Base-by-base conservation (phyloP, 2,888 invertebrate species). In the Idaea dimidiata region DNA sequence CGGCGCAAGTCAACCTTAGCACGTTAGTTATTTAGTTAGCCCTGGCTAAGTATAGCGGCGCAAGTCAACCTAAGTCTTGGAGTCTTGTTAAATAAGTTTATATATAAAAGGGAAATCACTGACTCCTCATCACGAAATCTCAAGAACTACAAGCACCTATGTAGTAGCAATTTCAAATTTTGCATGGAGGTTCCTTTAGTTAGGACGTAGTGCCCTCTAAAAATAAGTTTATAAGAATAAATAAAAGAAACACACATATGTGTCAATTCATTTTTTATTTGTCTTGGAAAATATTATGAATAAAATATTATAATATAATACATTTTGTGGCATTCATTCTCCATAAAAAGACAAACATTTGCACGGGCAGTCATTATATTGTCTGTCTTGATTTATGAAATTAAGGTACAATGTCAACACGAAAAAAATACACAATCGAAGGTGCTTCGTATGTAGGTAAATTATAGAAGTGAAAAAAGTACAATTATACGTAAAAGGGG, bases 221-320 rank as follows among this genome's bases (percentile, higher is more conserved):
- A 59, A 43, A 43, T 8, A 59, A 16, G 32, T 5, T 43, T 59
- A n/a, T n/a, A n/a, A 17, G 17, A 10, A 16, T 59, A 16, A 57
- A 14, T 4, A 43, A 7, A 59, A 58, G 6, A 62, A 61, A 60
- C 54, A 17, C 61, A 61, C 58, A 62, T 62, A 56, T 7, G 31
- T 58, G 31, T 58, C 6, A 61, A 57, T 62, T 59, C 53, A 10
- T 59, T 65, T 66, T 65, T 62, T 65, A 65, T 63, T 59, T 62
- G 57, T 65, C 62, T 63, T 63, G 54, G 33, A 55, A 64, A 66
- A 66, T 66, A 64, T 66, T 63, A 68, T 65, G 66, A 63, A 67
- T 68, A 66, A 64, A 59, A 65, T 60, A 62, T 62, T 60, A 54
- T 58, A 18, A 54, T 58, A 18, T 6, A 18, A 56, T 14, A 56